Evolutionary conservation across 2,113 vertebrate species (phyloP), one percentile per base, ranked within the genome.

Genomic region (Tupaia tana): DNA sequence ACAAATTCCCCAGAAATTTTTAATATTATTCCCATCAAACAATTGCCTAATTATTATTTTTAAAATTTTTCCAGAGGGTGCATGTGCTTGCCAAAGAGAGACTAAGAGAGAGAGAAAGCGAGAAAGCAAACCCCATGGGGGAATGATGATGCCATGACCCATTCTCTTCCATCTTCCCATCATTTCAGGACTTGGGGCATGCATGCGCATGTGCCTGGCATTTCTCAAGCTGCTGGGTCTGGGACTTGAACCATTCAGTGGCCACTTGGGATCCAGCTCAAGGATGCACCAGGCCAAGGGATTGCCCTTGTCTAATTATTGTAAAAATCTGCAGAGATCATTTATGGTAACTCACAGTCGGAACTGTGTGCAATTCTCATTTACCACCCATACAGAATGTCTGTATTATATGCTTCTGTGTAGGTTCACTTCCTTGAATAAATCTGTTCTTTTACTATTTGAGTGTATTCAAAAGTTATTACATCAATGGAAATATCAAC

Each of bases 401-500:
- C 61, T 89, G 7, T 56, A 69, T n/a, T 85, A 20, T 83, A 31
- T 67, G 11, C 25, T 67, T 90, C 34, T 75, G 52, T 85, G 25
- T 18, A 77, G 31, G 6, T 16, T 2, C 10, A 64, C 43, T 54
- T 67, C 31, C 34, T 79, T 81, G 22, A 86, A 74, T 66, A 82
- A 67, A 81, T 71, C 25, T 85, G 6, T 74, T 91, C 11, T 77
- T 69, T n/a, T 31, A 66, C 59, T 78, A 16, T 83, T 95, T 91
- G 29, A 94, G 3, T 86, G 6, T 80, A 66, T 84, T 97, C 69
- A 84, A 31, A 67, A 81, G 34, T 83, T 87, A 94, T 74, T 84
- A 69, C n/a, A 74, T 70, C 86, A 91, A 1, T 94, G 70, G 91
- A 92, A 85, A 64, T 19, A 73, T 63, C 67, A 86, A 25, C 15